Evolutionary conservation across 35 echinoderm and acorn worm species (phyloP).

Genomic region (Patiria miniata): DNA sequence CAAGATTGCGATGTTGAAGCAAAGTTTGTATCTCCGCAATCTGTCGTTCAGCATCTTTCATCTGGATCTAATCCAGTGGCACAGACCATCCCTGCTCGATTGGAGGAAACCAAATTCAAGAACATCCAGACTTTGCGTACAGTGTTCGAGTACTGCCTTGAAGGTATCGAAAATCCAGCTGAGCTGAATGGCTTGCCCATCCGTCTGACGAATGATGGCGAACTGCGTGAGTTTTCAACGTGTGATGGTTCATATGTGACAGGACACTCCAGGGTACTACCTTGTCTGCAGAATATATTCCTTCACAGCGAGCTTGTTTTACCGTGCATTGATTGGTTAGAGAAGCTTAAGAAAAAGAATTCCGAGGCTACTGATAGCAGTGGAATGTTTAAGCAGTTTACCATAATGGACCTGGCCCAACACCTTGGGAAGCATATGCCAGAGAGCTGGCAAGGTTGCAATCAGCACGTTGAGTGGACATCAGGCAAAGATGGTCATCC

Average conservation of each 20-base stretch:
- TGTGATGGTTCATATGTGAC: background rate
- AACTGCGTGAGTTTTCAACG: background rate
- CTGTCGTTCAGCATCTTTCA: background rate
- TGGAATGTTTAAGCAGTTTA: constrained; percentile 32
- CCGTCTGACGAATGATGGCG: background rate
- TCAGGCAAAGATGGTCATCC: background rate
- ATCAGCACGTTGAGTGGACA: background rate
- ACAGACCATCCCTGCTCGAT: background rate
- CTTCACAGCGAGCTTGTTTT: background rate
- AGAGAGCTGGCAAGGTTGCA: background rate
- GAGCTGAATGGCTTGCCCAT: constrained; percentile 18
- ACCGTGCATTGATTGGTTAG: background rate
- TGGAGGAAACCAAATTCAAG: background rate
- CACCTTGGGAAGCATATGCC: background rate
- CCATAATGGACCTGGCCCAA: background rate
- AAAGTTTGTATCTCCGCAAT: background rate
- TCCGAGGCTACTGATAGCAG: background rate
- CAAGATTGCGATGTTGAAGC: background rate
- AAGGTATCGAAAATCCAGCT: background rate
- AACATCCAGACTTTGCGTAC: background rate
- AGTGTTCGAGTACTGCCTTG: constrained; percentile 32
- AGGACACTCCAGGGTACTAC: background rate
- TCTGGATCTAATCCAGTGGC: background rate
- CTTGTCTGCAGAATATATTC: background rate
- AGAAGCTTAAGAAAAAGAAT: background rate